Evolutionary conservation across 2,888 invertebrate genomes (phyloP), one percentile per base, ranked within the genome.

Genomic region (Clivina fossor): DNA sequence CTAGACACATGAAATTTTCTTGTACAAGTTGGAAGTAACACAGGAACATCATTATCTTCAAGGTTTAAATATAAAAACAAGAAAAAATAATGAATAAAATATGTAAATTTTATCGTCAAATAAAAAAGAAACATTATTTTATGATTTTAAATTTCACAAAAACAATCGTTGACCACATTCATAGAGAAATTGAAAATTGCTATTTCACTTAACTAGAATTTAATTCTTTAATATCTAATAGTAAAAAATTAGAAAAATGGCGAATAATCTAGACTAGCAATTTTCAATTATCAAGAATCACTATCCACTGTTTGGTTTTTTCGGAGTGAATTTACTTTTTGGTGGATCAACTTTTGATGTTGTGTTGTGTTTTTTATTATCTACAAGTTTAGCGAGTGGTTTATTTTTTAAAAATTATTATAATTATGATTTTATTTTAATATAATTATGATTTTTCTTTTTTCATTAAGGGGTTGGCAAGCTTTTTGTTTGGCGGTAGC

Each of bases 331-430:
- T 33, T 30, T 53, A 44, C 44, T 53, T 44, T 44, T 53, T 53
- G 53, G 53, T 53, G 53, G 53, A 53, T 53, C 53, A 53, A 53
- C 58, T 62, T 51, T 64, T 66, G 68, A 63, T 71, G 71, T 72
- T 72, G 69, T 72, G 71, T 71, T 76, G 76, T 77, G 74, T 74
- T 74, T 73, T 75, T 75, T 75, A n/a, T n/a, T 77, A 73, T 70
- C 72, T 74, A 74, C 72, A 72, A 73, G 74, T 74, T 72, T 74
- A 74, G 55, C 46, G 55, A 47, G 70, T 71, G 67, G 66, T 62
- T 61, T n/a, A n/a, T n/a, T n/a, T n/a, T n/a, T n/a, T n/a, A n/a
- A n/a, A n/a, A n/a, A n/a, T n/a, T n/a, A n/a, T n/a, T n/a, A n/a
- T n/a, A n/a, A n/a, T n/a, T n/a, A n/a, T n/a, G n/a, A n/a, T n/a